Conservation (phyloP, 2,888 invertebrate species). For the Neria commutata region DNA sequence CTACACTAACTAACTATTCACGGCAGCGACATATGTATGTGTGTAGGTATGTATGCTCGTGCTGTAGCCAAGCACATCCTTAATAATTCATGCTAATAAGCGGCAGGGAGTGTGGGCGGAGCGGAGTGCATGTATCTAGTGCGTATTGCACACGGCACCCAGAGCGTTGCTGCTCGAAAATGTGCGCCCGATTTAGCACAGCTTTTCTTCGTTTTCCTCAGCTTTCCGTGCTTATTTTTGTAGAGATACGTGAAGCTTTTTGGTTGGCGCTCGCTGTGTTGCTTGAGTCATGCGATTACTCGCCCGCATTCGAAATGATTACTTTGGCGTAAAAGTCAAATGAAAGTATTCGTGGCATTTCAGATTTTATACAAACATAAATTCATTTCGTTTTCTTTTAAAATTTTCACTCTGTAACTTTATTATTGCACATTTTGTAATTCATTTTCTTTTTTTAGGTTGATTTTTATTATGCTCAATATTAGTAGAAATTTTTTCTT, state of each 20-base stretch:
- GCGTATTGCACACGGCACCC: slow-evolving; percentile 37
- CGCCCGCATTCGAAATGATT: neutral
- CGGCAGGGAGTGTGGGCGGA: slow-evolving; percentile 21
- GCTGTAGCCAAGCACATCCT: no score
- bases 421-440: slow-evolving; percentile 21
- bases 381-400: slow-evolving; percentile 28
- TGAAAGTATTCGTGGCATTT: neutral
- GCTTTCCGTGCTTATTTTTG: neutral
- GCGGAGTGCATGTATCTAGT: neutral
- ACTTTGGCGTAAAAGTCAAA: neutral
- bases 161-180: neutral
- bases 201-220: neutral
- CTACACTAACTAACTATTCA: no score
- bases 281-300: neutral
- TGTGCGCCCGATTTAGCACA: neutral
- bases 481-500: slow-evolving; percentile 27
- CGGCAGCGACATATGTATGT: no score
- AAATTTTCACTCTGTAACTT: slow-evolving; percentile 25
- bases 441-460: slow-evolving; percentile 31
- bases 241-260: neutral
- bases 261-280: neutral
- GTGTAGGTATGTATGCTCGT: no score
- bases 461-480: slow-evolving; percentile 33
- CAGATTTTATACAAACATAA: slow-evolving; percentile 3
- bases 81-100: slow-evolving; percentile 52